Base-by-base conservation (phyloP, 2,113 vertebrate species). In the Triplophysa dalaica region DNA sequence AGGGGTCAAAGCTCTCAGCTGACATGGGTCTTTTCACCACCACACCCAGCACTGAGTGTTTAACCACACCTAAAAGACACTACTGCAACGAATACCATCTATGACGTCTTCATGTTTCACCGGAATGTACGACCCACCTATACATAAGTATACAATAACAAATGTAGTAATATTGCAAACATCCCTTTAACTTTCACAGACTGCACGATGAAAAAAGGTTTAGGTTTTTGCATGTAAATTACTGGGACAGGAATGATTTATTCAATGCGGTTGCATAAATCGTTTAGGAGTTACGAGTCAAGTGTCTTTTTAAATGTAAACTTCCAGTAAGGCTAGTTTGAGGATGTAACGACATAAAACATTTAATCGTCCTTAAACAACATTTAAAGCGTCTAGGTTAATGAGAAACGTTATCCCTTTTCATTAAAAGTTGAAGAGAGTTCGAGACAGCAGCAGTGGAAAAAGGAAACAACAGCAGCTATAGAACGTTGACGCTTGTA, bases 401-500 rank as follows among this genome's bases (percentile, higher is more conserved):
- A 60, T 67, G 0, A 41, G 22, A 24, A 5, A n/a, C 13, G 26
- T 33, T 29, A 19, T 21, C 14, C 41, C 5, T 12, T 9, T 22
- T 16, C 24, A 17, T 11, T 1, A 70, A 58, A 58, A 43, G 45
- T 2, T n/a, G 52, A 67, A 61, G 9, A 12, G n/a, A 70, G 61
- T 45, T 45, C 8, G 43, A 50, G 72, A 45, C 72, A 62, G 72
- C 38, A 17, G 56, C 38, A 17, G 56, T 50, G 22, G 60, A 33
- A 75, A 74, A 75, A 21, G 17, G 73, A 75, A 75, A 75, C n/a
- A 85, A 84, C 87, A 81, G 86, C 89, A 87, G 87, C 70, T 83
- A 33, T 14, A 78, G 73, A 68, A 85, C 87, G 83, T 89, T 92
- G 93, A 93, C 91, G 94, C 89, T 29, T 96, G 95, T 95, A 95